Conservation (phyloP, 2,113 vertebrate species). For the Halcyon senegalensis region DNA sequence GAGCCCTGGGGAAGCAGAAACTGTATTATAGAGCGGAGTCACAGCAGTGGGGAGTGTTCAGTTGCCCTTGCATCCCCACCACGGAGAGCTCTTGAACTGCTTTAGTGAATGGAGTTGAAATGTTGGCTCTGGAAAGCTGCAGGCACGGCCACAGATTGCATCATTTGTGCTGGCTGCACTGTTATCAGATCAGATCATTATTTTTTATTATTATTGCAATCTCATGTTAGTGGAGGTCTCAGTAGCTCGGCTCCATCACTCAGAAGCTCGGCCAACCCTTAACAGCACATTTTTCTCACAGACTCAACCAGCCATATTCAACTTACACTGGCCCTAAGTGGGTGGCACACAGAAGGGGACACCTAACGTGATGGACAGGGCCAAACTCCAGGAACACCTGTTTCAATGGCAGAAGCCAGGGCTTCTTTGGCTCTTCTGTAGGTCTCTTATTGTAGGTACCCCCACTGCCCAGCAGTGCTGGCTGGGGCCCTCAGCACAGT, state of each 20-base stretch:
- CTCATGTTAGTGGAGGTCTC: not conserved
- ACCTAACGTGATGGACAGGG: not conserved
- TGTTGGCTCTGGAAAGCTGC: not conserved
- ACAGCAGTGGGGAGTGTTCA: not conserved
- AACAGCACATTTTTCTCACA: not conserved
- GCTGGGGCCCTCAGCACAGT: accelerated
- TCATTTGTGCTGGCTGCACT: not conserved
- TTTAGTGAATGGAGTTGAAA: not conserved
- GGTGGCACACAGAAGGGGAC: not conserved
- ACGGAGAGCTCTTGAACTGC: not conserved
- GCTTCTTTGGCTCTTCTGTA: not conserved
- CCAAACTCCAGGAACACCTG: not conserved
- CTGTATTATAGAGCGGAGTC: not conserved
- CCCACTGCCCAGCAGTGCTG: not conserved
- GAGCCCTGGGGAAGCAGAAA: not conserved
- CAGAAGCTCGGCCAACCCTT: not conserved
- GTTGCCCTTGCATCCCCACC: not conserved
- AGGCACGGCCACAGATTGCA: not conserved
- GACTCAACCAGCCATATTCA: not conserved
- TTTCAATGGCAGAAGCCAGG: not conserved
- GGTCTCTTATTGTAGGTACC: not conserved
- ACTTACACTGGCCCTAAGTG: not conserved
- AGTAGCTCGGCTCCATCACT: not conserved
- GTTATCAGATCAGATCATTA: not conserved
- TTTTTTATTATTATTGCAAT: not conserved